Base-by-base conservation (phyloP, 2,113 vertebrate species). In the Poecilia latipinna region DNA sequence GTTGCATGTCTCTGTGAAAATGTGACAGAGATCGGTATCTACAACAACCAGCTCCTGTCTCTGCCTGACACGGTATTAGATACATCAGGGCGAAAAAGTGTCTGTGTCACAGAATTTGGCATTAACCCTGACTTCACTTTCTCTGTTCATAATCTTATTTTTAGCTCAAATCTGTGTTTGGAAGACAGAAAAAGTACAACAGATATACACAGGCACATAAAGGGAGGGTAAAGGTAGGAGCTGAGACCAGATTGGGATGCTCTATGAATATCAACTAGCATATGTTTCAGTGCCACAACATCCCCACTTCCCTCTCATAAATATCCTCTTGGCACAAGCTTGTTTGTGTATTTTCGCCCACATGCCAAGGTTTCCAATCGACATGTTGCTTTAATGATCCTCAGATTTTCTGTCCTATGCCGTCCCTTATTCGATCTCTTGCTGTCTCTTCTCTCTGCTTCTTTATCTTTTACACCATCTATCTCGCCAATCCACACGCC, bases 191-290 rank as follows among this genome's bases (percentile, higher is more conserved):
- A 81, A 78, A 74, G 12, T 74, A 66, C 66, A 22, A 35, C 64
- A 80, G 35, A 86, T 39, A 72, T 48, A 65, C 71, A 67, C 84
- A 78, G 37, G 63, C 24, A 57, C 51, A 57, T 57, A 72, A 76
- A 74, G 67, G 66, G 65, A 72, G 75, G 84, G 80, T 88, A 83
- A 79, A 83, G 73, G 84, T 90, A 88, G 71, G 64, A 90, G 78
- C 85, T 72, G 77, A 86, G 78, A 80, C 74, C 78, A 83, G 84
- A 85, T 86, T 85, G 85, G 71, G 76, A 81, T 75, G 75, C 77
- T 60, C 68, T 72, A 76, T 86, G 90, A 91, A 91, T 92, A 89
- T 83, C 77, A 91, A 89, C 82, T 11, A 86, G 86, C 84, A 85
- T 92, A 83, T 85, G 86, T 78, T 82, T 82, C n/a, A 15, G 67